Conservation (phyloP, 2,797 vertebrate species). For the Streptopelia turtur region DNA sequence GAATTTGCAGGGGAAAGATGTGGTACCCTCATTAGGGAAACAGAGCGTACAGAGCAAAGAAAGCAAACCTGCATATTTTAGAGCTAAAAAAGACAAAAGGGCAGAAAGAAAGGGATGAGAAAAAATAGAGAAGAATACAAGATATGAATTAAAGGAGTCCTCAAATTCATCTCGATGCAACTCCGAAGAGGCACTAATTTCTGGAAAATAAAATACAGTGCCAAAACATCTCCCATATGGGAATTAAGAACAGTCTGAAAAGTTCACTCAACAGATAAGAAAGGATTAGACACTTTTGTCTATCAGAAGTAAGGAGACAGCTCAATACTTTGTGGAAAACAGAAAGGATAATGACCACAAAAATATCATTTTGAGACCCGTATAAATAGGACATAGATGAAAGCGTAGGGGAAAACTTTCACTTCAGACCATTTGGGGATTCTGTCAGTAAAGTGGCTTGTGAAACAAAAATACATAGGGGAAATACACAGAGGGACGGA, state of each 20-base stretch:
- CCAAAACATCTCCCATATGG: neutral
- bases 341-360: neutral
- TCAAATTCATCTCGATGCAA: neutral
- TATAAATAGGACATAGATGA: neutral
- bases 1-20: neutral
- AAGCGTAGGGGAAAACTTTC: neutral
- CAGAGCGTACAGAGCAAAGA: neutral
- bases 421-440: neutral
- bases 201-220: neutral
- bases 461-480: slow-evolving; percentile 8
- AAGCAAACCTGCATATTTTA: neutral
- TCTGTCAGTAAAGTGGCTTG: neutral
- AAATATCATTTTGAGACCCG: neutral
- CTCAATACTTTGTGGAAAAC: neutral
- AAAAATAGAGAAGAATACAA: neutral
- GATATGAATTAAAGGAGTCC: neutral
- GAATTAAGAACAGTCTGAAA: neutral
- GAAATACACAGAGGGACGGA: neutral
- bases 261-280: neutral
- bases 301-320: neutral
- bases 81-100: neutral
- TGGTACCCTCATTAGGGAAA: neutral
- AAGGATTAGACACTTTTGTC: neutral
- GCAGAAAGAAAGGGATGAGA: neutral
- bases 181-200: neutral